Percentiles rank a stretch among this genome's conserved stretches.
These are phyloP conservation scores for Leptodactylus fuscus DNA, from an alignment of 2,113 vertebrate genomes.

Conservation along the genomic window DNA sequence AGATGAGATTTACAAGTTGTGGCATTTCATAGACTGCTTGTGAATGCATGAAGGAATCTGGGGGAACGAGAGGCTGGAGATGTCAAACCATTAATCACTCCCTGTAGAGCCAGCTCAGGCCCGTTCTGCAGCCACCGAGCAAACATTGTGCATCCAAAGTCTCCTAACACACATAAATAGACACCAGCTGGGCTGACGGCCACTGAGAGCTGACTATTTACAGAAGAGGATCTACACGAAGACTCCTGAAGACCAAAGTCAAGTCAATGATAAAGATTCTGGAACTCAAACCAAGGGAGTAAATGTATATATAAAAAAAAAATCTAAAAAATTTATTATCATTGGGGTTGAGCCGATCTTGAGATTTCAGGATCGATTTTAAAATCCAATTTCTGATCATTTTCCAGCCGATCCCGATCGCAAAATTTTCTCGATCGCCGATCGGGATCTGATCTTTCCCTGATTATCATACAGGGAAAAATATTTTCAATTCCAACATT, in stretches of 20 bases:
- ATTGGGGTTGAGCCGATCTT: no score
- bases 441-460: no score
- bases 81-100: conserved; percentile 55
- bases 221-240: neutral
- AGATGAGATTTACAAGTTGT: conserved; percentile 48
- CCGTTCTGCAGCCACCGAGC: neutral
- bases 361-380: no score
- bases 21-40: conserved; percentile 49
- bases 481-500: no score
- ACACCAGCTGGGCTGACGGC: neutral
- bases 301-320: no score
- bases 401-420: no score
- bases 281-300: no score
- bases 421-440: no score
- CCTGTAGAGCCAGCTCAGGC: conserved; percentile 21
- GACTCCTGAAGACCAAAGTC: neutral
- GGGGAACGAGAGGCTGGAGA: conserved; percentile 16
- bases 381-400: no score
- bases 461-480: no score
- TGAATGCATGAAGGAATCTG: conserved; percentile 37
- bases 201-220: neutral
- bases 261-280: neutral
- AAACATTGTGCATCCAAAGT: neutral
- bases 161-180: neutral
- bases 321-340: no score